A percentile compares a stretch with the other conserved stretches of the same genome.
Conservation (phyloP, 2,797 vertebrate genomes). For the Clarias pachynema region DNA sequence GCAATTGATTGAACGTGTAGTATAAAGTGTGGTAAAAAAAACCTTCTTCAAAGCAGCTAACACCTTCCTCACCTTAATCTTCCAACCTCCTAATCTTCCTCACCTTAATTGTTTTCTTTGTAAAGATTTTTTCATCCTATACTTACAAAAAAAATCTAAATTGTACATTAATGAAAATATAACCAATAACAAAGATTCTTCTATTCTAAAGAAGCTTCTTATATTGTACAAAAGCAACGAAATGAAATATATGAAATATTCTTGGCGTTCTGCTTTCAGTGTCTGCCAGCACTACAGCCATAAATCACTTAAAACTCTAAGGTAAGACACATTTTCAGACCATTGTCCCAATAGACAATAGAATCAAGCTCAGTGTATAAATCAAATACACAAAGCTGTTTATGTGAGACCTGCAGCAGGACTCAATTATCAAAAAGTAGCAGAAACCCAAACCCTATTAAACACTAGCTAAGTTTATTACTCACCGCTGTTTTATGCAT, state of each 20-base stretch:
- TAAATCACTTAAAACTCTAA: conserved; percentile 24
- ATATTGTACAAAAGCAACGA: not conserved
- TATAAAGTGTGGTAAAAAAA: not conserved
- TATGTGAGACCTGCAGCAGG: too few species aligned
- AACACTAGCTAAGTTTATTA: not conserved
- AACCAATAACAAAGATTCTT: not conserved
- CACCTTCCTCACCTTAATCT: not conserved
- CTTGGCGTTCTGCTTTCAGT: not conserved
- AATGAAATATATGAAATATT: not conserved
- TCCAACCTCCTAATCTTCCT: not conserved
- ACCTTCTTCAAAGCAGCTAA: not conserved
- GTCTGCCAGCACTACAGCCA: conserved; percentile 6
- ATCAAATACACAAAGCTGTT: conserved; percentile 9
- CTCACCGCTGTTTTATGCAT: not conserved
- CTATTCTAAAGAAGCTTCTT: not conserved
- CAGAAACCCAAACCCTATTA: not conserved
- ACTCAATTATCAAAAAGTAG: too few species aligned
- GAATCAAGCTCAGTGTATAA: conserved; percentile 7
- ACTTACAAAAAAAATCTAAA: not conserved
- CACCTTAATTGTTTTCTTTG: not conserved
- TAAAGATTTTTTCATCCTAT: not conserved
- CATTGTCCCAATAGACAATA: conserved; percentile 10
- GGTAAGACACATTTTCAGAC: conserved; percentile 17
- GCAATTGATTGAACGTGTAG: not conserved
- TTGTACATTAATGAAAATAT: not conserved